phyloP scores from a whole-genome alignment of 1,140 invertebrate species.

The Leptopilina clavipes region DNA sequence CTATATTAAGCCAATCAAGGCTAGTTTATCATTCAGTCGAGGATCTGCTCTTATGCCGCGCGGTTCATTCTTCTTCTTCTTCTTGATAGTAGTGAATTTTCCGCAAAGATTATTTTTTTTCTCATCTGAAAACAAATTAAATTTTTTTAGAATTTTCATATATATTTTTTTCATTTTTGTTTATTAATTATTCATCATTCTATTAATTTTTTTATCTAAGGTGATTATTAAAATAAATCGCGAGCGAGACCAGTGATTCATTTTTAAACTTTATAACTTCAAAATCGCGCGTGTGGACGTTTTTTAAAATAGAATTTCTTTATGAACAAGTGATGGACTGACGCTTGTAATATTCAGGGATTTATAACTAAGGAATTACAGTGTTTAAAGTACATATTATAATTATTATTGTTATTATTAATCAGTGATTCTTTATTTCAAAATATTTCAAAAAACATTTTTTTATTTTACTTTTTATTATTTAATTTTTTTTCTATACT shows the following conservation, averaged over 20 bases:
- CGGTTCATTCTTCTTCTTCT: too few species aligned
- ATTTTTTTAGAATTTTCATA: neutral
- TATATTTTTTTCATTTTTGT: neutral
- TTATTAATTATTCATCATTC: neutral
- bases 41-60: conserved; percentile 61
- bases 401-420: neutral
- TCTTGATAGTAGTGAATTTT: conserved; percentile 26
- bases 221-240: neutral
- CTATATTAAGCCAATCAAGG: conserved; percentile 76
- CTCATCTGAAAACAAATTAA: neutral
- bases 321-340: conserved; percentile 27
- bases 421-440: neutral
- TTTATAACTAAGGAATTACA: conserved; percentile 28
- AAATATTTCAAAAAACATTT: neutral
- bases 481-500: too few species aligned
- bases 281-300: conserved; percentile 31
- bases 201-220: neutral
- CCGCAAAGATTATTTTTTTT: neutral
- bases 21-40: conserved; percentile 75
- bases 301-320: conserved; percentile 30
- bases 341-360: conserved; percentile 23
- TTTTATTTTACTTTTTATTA: neutral
- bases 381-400: conserved; percentile 10
- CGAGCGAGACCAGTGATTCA: neutral
- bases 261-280: conserved; percentile 11